Conservation (phyloP, 37 sponge, comb jelly and placozoan species). For the Agelas oroides region DNA sequence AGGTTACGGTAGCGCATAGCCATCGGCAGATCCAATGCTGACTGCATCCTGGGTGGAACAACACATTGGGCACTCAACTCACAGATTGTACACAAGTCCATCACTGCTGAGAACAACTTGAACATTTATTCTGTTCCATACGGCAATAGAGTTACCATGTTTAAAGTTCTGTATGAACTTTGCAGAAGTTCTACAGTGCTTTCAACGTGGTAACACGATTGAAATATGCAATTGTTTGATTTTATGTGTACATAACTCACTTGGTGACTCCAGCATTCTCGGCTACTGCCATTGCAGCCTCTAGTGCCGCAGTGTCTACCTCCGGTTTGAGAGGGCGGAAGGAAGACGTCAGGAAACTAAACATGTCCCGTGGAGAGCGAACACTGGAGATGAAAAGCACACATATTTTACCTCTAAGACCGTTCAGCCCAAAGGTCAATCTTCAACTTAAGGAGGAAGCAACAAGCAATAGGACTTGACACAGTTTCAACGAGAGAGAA, state of each 20-base stretch:
- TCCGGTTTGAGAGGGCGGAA: constrained; percentile 66
- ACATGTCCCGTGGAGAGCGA: constrained; percentile 84
- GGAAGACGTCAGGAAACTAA: constrained; percentile 90
- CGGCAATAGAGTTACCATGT: too few species aligned
- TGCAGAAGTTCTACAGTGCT: too few species aligned
- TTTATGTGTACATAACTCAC: too few species aligned
- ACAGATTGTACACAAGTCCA: too few species aligned
- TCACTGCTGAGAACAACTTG: too few species aligned
- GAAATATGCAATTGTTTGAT: constrained; percentile 7
- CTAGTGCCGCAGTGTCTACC: constrained; percentile 51
- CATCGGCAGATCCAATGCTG: constrained; percentile 81
- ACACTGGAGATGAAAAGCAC: constrained; percentile 7
- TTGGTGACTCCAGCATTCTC: constrained; percentile 46
- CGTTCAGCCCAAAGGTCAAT: too few species aligned
- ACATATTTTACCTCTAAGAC: too few species aligned
- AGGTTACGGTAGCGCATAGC: constrained; percentile 92
- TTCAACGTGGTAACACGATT: too few species aligned
- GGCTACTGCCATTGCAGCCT: constrained; percentile 41
- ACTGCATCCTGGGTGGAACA: constrained; percentile 52
- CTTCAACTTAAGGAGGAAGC: too few species aligned
- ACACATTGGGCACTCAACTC: not conserved
- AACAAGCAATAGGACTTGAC: too few species aligned
- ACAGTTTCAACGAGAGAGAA: not conserved
- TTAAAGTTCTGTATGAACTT: too few species aligned
- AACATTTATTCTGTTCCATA: too few species aligned